phyloP scores from a whole-genome alignment of 2,888 invertebrate genomes.

The Andrena fulva region DNA sequence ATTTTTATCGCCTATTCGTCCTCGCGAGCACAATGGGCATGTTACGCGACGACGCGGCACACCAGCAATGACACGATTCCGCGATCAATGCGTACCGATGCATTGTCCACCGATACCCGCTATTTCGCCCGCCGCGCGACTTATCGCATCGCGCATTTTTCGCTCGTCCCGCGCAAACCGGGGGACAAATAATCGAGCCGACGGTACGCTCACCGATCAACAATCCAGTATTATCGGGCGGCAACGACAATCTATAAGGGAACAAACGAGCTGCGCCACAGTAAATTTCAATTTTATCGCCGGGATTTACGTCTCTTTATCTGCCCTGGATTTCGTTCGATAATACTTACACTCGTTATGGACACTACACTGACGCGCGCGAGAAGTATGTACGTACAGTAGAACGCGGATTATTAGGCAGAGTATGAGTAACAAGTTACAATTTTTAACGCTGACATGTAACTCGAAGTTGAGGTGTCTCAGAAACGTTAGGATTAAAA shows the following conservation, averaged over 20 bases:
- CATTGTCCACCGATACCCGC: conserved; percentile 33
- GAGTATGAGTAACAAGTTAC: too few relatives aligned
- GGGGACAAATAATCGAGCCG: conserved; percentile 32
- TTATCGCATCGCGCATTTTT: conserved; percentile 20
- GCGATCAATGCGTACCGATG: conserved; percentile 48
- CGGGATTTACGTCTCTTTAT: conserved; percentile 34
- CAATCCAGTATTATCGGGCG: conserved; percentile 32
- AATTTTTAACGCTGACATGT: too few relatives aligned
- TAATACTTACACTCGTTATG: conserved; percentile 13
- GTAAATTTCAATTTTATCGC: conserved; percentile 40
- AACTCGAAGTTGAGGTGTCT: too few relatives aligned
- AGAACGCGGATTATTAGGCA: too few relatives aligned
- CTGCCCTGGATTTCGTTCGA: conserved; percentile 26
- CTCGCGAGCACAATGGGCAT: conserved; percentile 54
- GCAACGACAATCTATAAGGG: conserved; percentile 7
- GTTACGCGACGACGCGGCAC: conserved; percentile 44
- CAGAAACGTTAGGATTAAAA: too few relatives aligned
- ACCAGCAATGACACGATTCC: conserved; percentile 49
- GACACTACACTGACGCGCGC: not conserved
- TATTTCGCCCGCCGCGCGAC: conserved; percentile 26
- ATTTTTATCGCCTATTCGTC: conserved; percentile 55
- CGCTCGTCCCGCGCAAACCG: not conserved
- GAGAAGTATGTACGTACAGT: not conserved
- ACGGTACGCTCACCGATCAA: conserved; percentile 3
- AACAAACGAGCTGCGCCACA: conserved; percentile 3